Percentiles rank a stretch among this genome's conserved stretches.
Conservation (phyloP, 2,888 invertebrate species). For the Maniola hyperantus region DNA sequence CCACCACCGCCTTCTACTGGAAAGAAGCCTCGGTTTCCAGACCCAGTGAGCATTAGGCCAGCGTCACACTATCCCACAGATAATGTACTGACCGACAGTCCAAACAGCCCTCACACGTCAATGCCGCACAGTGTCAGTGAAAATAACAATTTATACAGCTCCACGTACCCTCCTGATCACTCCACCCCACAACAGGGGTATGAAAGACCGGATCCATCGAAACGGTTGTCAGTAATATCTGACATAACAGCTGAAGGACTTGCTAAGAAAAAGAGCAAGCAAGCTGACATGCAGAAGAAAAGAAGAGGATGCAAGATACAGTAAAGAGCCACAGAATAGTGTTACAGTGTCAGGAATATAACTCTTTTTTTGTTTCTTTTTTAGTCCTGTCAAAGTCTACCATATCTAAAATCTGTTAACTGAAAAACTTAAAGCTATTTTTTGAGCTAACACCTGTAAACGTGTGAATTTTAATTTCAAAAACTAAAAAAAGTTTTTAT, state of each 20-base stretch:
- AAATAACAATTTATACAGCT: constrained; percentile 71
- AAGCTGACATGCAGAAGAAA: constrained; percentile 69
- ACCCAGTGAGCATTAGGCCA: constrained; percentile 74
- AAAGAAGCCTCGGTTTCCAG: constrained; percentile 77
- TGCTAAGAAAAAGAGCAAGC: constrained; percentile 72
- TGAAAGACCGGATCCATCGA: constrained; percentile 59
- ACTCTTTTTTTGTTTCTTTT: not conserved
- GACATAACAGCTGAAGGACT: constrained; percentile 75
- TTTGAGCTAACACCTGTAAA: too few relatives aligned
- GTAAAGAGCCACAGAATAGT: constrained; percentile 37
- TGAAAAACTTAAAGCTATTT: too few relatives aligned
- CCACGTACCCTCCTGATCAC: constrained; percentile 63
- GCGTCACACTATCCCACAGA: constrained; percentile 75
- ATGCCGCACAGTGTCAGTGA: constrained; percentile 73
- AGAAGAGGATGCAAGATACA: constrained; percentile 76
- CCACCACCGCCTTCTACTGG: constrained; percentile 67
- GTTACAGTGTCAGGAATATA: not conserved
- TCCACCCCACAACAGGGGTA: constrained; percentile 44
- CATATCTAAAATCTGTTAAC: too few relatives aligned
- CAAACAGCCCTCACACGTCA: constrained; percentile 48
- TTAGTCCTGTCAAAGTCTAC: not conserved
- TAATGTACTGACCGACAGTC: constrained; percentile 46
- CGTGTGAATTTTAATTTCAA: too few relatives aligned
- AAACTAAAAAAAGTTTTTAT: too few relatives aligned
- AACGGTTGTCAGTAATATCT: constrained; percentile 73